Base-by-base conservation (phyloP, 2,888 invertebrate species). In the Isotomurus palustris region DNA sequence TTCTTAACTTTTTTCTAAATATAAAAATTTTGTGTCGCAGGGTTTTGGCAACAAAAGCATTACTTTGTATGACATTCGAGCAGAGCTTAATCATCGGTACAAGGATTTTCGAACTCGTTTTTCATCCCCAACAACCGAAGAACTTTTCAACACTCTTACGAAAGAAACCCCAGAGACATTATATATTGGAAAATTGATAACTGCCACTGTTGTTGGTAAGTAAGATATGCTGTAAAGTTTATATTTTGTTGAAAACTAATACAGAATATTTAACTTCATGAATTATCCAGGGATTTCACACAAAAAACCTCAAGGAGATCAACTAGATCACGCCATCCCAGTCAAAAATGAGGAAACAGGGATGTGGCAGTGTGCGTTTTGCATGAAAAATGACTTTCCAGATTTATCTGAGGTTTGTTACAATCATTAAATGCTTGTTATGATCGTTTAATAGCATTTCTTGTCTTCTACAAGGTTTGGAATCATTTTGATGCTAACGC, bases 311-410 rank as follows among this genome's bases (percentile, higher is more conserved):
- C 88, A 91, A 73, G 86, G 88, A 27, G 95, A 96, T 60, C 92
- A 95, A 78, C 75, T 96, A 56, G 95, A 96, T 74, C 88, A 92
- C 74, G 95, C 95, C 0, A 94, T 95, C 78, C 96, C 96, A 0
- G 90, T 93, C 41, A 82, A 93, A 68, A 91, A 94, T 73, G 94
- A 95, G 60, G 91, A 92, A 72, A 91, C 91, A 6, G 92, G 92
- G 1, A 79, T 94, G 38, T 97, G 96, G 96, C 91, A 94, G 74
- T 97, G 97, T 79, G 95, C 95, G 0, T 95, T 96, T 77, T 97
- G 97, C 78, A 81, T 89, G 69, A 92, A 93, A 74, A 92, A 92
- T 73, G 93, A 95, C 76, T 95, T 97, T 72, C 90, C 92, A 0
- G 96, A 96, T 74, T 78, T 96, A 28, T 91, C 92, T 21, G 95